Evolutionary conservation across 2,888 invertebrate species (phyloP), one percentile per base, ranked within the genome.

Genomic region (Ornithoptera alexandrae): DNA sequence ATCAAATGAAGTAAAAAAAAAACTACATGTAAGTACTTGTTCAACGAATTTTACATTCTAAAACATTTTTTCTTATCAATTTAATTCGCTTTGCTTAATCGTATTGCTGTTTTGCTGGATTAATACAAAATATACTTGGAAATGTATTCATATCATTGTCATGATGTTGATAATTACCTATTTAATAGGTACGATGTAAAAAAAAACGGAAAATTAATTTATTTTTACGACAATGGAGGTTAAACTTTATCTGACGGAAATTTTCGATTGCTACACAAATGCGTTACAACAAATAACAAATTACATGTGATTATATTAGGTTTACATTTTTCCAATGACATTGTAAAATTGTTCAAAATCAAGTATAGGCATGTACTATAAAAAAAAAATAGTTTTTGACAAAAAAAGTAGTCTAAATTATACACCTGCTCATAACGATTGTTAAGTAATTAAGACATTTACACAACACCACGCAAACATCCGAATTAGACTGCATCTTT

Each of bases 191-290:
- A 46, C 17, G 20, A 30, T 30, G 5, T 30, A 30, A 65, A 56
- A 20, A 64, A 53, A 68, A 61, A 46, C 42, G 46, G 36, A 58
- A 66, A 65, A 57, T 56, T 67, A 18, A 62, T 67, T 59, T 36
- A 59, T 63, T 68, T 63, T 50, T 68, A 59, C 63, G 36, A 58
- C 15, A 59, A 59, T 59, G 59, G 12, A 65, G 65, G 62, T 69
- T 70, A 66, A 62, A 53, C 53, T 62, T 50, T 62, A 66, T 66
- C 50, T 62, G 36, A 15, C 56, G n/a, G 8, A 63, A 69, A 67
- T 67, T 67, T 70, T 70, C 70, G 67, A 67, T 64, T 67, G 66
- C 50, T 62, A 42, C 62, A 57, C 53, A 62, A 62, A 36, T 62
- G 57, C 20, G 20, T 62, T 42, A 62, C 62, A 60, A 53, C n/a